Conservation (phyloP, 1,140 invertebrate genomes). For the Drosophila grimshawi region DNA sequence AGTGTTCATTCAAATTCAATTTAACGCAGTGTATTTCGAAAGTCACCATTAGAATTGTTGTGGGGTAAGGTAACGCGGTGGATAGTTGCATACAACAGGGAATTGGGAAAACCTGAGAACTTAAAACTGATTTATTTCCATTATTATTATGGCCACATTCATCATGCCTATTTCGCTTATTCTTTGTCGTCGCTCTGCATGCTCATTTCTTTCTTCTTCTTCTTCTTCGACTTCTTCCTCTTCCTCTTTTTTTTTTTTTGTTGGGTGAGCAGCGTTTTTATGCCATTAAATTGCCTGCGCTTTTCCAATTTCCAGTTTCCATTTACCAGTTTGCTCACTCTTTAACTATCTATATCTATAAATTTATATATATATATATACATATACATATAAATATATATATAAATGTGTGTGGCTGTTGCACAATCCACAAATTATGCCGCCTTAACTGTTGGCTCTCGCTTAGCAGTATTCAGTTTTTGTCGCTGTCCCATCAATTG, state of each 20-base stretch:
- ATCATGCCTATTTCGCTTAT: neutral
- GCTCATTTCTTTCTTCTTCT: neutral
- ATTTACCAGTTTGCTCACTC: constrained; percentile 22
- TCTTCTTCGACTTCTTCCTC: no score
- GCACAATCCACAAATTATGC: constrained; percentile 66
- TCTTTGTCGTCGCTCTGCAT: constrained; percentile 19
- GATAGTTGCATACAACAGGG: neutral
- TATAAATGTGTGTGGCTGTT: constrained; percentile 31
- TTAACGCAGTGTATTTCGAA: neutral
- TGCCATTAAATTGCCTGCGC: constrained; percentile 43
- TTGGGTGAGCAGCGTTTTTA: constrained; percentile 3
- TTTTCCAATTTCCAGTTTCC: constrained; percentile 64
- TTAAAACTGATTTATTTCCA: constrained; percentile 70
- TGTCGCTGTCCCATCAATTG: constrained; percentile 25
- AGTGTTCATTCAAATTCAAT: neutral
- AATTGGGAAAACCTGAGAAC: constrained; percentile 22
- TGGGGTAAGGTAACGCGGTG: neutral
- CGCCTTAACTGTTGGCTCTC: constrained; percentile 48
- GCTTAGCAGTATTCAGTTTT: constrained; percentile 10
- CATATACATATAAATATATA: no score
- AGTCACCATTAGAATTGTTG: neutral
- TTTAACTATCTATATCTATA: neutral
- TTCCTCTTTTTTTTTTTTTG: neutral
- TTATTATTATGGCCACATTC: constrained; percentile 50
- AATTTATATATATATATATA: no score